Evolutionary conservation across 2,888 invertebrate genomes (phyloP), one percentile per base, ranked within the genome.

Genomic region (Cataglyphis altisquamis): DNA sequence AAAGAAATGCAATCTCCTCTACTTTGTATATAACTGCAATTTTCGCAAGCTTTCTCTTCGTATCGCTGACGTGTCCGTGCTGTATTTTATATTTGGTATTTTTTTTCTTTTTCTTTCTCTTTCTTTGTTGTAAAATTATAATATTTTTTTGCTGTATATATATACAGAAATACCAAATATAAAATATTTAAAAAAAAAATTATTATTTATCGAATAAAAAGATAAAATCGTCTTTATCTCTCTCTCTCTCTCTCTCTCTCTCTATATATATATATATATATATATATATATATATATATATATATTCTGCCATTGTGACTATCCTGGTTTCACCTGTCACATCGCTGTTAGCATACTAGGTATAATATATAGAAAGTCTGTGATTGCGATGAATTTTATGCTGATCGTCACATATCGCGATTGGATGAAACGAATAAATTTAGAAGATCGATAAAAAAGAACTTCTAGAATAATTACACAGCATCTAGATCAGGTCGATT

Each of bases 401-500:
- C 25, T n/a, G 55, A 75, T 66, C 52, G 25, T 21, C 41, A 12
- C 36, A 60, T 73, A 5, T 48, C 18, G 63, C 55, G 29, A 66
- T 77, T 66, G 39, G 8, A 18, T 15, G 15, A 57, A 67, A 29
- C 57, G 29, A 41, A 67, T 67, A 10, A 64, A 32, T 29, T 67
- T 41, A 29, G 29, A 25, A 52, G 48, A n/a, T 55, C 15, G 39
- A 12, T 25, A 45, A 6, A 41, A 39, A 55, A 66, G 67, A 55
- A 41, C 15, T 77, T 48, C 39, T 82, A 68, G 39, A 62, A 70
- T 64, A 70, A 78, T 83, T 72, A 80, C 60, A 75, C 52, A 78
- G 55, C 36, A 77, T 70, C 55, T 68, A 68, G 1, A 67, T 67
- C 67, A 67, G 25, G 8, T 55, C 55, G n/a, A 77, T 39, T 41